A percentile compares a stretch with the other conserved stretches of the same genome.
phyloP scores from a whole-genome alignment of 1,140 invertebrate species.

The Drosophila busckii region DNA sequence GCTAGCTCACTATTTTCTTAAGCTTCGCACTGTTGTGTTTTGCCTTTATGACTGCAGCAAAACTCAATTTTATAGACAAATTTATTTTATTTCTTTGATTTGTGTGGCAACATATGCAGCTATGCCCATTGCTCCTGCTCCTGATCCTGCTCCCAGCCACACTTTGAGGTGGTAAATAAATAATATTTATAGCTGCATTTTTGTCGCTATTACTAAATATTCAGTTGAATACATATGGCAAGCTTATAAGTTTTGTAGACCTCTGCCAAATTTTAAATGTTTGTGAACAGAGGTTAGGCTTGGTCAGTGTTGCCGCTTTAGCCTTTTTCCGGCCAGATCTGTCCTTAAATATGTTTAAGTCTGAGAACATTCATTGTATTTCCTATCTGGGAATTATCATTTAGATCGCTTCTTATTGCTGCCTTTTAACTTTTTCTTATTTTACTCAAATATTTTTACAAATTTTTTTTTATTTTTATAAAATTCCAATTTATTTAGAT shows the following conservation, averaged over 20 bases:
- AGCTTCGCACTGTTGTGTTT: background rate
- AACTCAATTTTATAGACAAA: slow-evolving; percentile 37
- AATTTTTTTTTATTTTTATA: too few relatives aligned
- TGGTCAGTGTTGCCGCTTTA: too few relatives aligned
- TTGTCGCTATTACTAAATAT: slow-evolving; percentile 28
- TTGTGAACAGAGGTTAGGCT: too few relatives aligned
- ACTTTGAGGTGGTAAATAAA: slow-evolving; percentile 40
- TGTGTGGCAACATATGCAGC: slow-evolving; percentile 21
- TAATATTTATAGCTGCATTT: slow-evolving; percentile 41
- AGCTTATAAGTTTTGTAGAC: background rate
- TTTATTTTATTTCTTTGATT: slow-evolving; percentile 13
- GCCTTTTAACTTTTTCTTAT: too few relatives aligned
- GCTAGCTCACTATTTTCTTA: background rate
- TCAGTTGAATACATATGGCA: background rate
- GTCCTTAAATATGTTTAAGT: too few relatives aligned
- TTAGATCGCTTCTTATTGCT: too few relatives aligned
- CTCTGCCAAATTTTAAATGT: background rate
- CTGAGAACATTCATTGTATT: too few relatives aligned
- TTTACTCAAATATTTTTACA: too few relatives aligned
- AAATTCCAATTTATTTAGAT: too few relatives aligned
- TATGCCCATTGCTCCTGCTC: slow-evolving; percentile 32
- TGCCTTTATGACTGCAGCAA: slow-evolving; percentile 41
- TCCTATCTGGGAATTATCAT: too few relatives aligned
- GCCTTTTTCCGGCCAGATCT: too few relatives aligned
- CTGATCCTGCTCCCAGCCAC: too few relatives aligned